Percentiles rank a stretch among this genome's conserved stretches.
phyloP scores from a whole-genome alignment of 2,797 vertebrate genomes.

The Glyptemys insculpta region DNA sequence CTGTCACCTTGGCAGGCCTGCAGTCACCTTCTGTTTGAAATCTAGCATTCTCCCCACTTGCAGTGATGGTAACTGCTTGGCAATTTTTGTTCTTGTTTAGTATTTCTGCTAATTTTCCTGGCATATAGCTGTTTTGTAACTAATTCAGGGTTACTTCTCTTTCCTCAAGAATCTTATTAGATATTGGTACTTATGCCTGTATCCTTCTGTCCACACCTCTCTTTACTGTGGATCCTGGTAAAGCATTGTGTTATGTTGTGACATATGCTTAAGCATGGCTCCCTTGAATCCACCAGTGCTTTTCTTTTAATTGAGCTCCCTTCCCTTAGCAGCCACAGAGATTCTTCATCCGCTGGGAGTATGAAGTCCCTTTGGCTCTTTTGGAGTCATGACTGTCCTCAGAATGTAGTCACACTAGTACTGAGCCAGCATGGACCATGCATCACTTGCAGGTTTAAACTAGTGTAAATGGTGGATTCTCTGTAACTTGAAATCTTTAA shows the following conservation, averaged over 20 bases:
- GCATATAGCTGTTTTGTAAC: neutral
- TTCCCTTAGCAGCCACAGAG: too few species aligned
- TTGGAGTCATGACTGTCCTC: too few species aligned
- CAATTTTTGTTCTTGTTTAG: neutral
- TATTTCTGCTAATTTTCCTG: neutral
- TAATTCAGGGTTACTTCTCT: neutral
- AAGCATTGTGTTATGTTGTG: fast-evolving
- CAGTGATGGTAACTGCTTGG: neutral
- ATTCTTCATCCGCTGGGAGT: too few species aligned
- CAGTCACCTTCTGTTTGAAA: neutral
- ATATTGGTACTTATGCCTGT: neutral
- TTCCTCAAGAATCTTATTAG: neutral
- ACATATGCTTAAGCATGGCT: neutral
- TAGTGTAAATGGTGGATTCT: too few species aligned
- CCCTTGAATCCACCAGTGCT: too few species aligned
- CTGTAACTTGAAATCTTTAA: too few species aligned
- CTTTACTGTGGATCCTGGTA: neutral
- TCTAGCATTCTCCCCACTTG: neutral
- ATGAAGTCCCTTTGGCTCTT: too few species aligned
- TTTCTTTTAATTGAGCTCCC: too few species aligned
- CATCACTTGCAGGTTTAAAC: too few species aligned
- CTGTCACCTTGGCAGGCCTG: neutral
- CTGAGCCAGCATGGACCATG: too few species aligned
- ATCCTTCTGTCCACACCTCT: neutral
- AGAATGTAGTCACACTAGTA: too few species aligned